Conservation (phyloP, 2,113 vertebrate genomes). For the Bos javanicus region DNA sequence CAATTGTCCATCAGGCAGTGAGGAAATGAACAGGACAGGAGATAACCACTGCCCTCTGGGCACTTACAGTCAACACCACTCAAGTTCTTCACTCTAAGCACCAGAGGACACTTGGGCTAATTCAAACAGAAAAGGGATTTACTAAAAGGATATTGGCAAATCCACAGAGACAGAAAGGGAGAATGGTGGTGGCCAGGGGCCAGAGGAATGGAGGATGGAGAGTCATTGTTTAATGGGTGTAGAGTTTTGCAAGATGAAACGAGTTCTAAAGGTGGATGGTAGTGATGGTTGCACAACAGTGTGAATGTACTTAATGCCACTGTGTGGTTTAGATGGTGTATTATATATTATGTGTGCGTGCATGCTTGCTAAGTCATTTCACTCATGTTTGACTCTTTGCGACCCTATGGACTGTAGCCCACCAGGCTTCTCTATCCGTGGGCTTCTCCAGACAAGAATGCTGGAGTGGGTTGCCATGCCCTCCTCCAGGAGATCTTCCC, state of each 20-base stretch:
- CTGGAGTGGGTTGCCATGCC: not conserved
- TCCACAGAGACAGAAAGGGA: not conserved
- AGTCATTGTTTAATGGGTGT: rapidly evolving
- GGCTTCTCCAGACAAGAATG: not conserved
- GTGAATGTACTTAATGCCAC: not conserved
- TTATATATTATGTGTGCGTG: rapidly evolving
- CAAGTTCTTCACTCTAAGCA: not conserved
- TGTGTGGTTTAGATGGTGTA: not conserved
- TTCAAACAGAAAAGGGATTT: not conserved
- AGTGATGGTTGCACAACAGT: not conserved
- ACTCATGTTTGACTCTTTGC: not conserved
- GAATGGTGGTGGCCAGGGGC: not conserved
- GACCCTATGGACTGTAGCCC: not conserved
- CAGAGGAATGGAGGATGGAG: too few species aligned
- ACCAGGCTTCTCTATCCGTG: not conserved
- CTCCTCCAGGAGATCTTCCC: not conserved
- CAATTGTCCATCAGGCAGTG: not conserved
- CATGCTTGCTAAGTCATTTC: not conserved
- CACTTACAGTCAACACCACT: not conserved
- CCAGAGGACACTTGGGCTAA: not conserved
- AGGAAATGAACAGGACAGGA: not conserved
- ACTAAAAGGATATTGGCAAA: not conserved
- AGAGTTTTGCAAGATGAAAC: not conserved
- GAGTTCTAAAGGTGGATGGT: not conserved
- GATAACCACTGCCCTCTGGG: not conserved